Evolutionary conservation across 1,140 invertebrate species (phyloP), one percentile per base, ranked within the genome.

Genomic region (Tetragonula clypearis): DNA sequence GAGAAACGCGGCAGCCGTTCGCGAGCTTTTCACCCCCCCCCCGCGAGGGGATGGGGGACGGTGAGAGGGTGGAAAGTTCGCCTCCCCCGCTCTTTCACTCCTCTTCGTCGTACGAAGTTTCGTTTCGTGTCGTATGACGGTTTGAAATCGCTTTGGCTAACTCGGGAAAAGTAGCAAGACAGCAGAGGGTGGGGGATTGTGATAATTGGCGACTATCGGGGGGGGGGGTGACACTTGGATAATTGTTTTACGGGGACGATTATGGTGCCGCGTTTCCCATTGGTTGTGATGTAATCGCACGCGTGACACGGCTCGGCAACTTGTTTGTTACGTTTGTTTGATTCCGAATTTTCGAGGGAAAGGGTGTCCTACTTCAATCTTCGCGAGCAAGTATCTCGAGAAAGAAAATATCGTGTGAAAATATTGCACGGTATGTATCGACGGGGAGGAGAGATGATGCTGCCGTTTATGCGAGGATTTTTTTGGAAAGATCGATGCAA

Each of bases 201-300:
- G 72, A 53, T 73, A n/a, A 53, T 73, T 55, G 49, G n/a, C 14
- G 49, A 56, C 21, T 19, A 17, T 30, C 30, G 30, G 30, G 71
- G 71, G 71, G 71, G 6, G 71, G 71, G 71, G 6, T 4, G 71
- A 23, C 23, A 15, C 14, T 23, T 26, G 21, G 71, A 21, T 71
- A 73, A 73, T 73, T 73, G 71, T 71, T 71, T 23, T 23, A 71
- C 14, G 35, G 68, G 35, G 66, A 68, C 66, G 30, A 68, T 68
- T 68, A 30, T 21, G 19, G 30, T 19, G 30, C 21, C 19, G 30
- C 35, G 26, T 35, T 21, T 17, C 19, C 17, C 23, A 12, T 71
- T 23, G 35, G 21, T 19, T 2, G 30, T 0, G 21, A 11, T 12
- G 23, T 35, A 49, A 49, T 49, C 21, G 69, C 23, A 49, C 4